Evolutionary conservation across 2,113 vertebrate genomes (phyloP).

Genomic region (Entelurus aequoreus): DNA sequence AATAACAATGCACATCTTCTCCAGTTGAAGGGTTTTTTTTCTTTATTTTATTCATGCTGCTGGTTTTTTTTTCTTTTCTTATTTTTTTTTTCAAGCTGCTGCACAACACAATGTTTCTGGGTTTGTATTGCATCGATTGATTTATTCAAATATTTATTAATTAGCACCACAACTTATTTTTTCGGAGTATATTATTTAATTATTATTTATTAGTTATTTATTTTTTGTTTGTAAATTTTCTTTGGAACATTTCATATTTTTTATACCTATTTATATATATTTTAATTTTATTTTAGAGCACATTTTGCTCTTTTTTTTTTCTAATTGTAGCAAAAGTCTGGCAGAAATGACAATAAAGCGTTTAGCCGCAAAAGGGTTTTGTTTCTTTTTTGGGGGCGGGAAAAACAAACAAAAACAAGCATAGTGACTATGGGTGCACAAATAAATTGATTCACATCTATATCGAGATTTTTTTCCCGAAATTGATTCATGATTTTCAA

Average conservation of each 20-base stretch:
- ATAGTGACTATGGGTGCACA: too few relatives aligned
- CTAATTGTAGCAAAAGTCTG: slow-evolving; percentile 27
- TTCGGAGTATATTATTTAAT: slow-evolving; percentile 6
- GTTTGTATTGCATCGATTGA: too few relatives aligned
- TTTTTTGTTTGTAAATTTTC: slow-evolving; percentile 60
- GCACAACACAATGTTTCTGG: slow-evolving; percentile 31
- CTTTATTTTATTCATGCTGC: slow-evolving; percentile 2
- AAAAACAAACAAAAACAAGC: too few relatives aligned
- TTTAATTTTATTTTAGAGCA: slow-evolving; percentile 44
- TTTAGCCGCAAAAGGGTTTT: slow-evolving; percentile 2
- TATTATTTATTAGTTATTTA: slow-evolving; percentile 48
- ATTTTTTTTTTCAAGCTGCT: slow-evolving; percentile 5
- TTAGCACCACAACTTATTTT: slow-evolving; percentile 1
- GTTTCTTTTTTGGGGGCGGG: not conserved
- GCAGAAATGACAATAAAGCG: slow-evolving; percentile 56
- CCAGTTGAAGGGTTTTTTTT: slow-evolving; percentile 1
- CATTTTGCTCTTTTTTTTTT: slow-evolving; percentile 2
- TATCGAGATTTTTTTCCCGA: too few relatives aligned
- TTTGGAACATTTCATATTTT: slow-evolving; percentile 18
- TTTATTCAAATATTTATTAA: not conserved
- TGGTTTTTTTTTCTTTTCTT: not conserved
- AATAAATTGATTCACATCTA: too few relatives aligned
- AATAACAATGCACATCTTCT: not conserved
- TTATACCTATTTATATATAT: slow-evolving; percentile 43
- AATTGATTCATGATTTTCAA: too few relatives aligned